phyloP scores from a whole-genome alignment of 2,888 invertebrate genomes.

The Allygus modestus region DNA sequence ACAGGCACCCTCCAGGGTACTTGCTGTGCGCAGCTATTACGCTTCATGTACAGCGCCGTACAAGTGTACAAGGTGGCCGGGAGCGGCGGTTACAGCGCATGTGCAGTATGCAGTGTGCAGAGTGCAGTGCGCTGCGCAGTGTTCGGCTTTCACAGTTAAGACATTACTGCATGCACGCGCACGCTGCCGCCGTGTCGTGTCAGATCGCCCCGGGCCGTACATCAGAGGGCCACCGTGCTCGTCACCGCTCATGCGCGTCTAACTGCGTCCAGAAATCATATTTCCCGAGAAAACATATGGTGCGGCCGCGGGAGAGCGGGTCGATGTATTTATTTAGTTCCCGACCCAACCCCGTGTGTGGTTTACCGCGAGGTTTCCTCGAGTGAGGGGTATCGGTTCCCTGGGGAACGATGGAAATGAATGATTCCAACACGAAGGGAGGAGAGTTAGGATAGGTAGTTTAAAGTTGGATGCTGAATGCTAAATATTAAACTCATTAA shows the following conservation, averaged over 20 bases:
- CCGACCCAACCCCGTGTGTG: neutral
- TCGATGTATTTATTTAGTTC: neutral
- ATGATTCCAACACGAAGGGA: no score
- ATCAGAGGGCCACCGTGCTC: slow-evolving; percentile 28
- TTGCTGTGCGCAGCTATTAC: neutral
- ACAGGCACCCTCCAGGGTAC: neutral
- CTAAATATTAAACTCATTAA: no score
- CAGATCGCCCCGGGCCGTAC: neutral
- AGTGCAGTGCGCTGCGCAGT: neutral
- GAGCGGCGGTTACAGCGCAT: neutral
- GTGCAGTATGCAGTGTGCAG: no score
- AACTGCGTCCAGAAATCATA: slow-evolving; percentile 34
- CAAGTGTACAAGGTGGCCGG: neutral
- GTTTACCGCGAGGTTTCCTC: neutral
- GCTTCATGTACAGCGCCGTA: neutral
- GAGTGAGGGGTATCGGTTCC: neutral
- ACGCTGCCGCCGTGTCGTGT: slow-evolving; percentile 8
- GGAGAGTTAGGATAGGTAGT: no score
- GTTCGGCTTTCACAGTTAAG: no score
- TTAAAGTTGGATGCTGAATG: no score
- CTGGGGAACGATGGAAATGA: no score
- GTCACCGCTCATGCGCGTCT: slow-evolving; percentile 50
- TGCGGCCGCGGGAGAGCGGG: neutral
- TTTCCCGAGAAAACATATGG: slow-evolving; percentile 8
- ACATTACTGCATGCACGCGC: slow-evolving; percentile 19